These are phyloP conservation scores for Prunella fulvescens DNA, from an alignment of 2,113 vertebrate genomes.

Conservation along the genomic window DNA sequence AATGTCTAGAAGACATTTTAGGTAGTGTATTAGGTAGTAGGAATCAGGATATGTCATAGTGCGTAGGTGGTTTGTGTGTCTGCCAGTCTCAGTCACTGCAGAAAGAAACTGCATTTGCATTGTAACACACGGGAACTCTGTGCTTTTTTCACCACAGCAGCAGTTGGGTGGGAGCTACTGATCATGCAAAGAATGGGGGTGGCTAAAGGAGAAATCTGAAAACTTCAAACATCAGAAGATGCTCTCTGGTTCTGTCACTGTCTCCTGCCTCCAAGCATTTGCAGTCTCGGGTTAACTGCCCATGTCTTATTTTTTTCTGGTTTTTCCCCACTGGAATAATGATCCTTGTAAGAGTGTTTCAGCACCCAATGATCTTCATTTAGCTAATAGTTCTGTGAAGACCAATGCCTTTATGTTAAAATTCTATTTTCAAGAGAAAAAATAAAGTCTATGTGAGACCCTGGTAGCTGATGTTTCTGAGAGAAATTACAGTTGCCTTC, in stretches of 20 bases:
- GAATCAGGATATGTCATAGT: background rate
- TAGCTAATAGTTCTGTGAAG: background rate
- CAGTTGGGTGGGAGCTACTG: background rate
- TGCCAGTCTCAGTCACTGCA: background rate
- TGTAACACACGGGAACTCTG: background rate
- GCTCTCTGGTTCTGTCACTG: background rate
- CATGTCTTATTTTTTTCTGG: background rate
- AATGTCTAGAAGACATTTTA: background rate
- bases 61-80: background rate
- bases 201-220: background rate
- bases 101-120: background rate
- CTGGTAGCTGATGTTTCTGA: background rate
- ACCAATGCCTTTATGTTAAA: background rate
- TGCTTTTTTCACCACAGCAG: background rate
- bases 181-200: background rate
- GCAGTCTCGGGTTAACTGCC: background rate
- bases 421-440: background rate
- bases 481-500: background rate
- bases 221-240: background rate
- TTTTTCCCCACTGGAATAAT: background rate
- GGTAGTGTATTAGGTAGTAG: background rate
- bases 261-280: background rate
- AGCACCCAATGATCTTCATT: background rate
- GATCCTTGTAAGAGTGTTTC: background rate
- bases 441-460: background rate